These are phyloP conservation scores for Leptopterna dolabrata DNA, from an alignment of 2,888 invertebrate species.

Conservation along the genomic window DNA sequence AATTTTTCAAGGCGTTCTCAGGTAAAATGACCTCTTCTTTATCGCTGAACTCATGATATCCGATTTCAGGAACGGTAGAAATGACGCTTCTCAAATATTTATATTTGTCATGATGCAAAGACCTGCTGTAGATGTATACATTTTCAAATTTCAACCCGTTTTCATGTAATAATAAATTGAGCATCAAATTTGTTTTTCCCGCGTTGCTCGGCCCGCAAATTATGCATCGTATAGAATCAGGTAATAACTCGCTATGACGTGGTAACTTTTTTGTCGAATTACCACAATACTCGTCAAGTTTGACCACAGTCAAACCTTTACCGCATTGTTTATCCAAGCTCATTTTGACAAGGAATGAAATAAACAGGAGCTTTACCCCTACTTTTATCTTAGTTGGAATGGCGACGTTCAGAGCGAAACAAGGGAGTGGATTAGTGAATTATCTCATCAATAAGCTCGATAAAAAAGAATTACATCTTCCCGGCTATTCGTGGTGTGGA, in stretches of 20 bases:
- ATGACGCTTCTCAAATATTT: slow-evolving; percentile 62
- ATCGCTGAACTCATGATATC: too few relatives aligned
- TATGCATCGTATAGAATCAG: slow-evolving; percentile 61
- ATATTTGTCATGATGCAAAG: slow-evolving; percentile 65
- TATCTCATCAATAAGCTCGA: background rate
- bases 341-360: slow-evolving; percentile 58
- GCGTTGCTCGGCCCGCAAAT: too few relatives aligned
- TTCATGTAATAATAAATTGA: slow-evolving; percentile 64
- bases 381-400: too few relatives aligned
- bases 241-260: slow-evolving; percentile 54
- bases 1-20: slow-evolving; percentile 63
- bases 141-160: slow-evolving; percentile 66
- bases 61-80: slow-evolving; percentile 60
- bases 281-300: background rate
- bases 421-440: slow-evolving; percentile 5
- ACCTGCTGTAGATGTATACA: slow-evolving; percentile 66
- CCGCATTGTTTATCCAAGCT: background rate
- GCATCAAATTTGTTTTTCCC: slow-evolving; percentile 66
- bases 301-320: background rate
- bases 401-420: background rate
- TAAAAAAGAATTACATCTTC: slow-evolving; percentile 33
- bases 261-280: background rate
- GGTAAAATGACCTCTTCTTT: slow-evolving; percentile 62
- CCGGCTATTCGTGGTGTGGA: slow-evolving; percentile 46
- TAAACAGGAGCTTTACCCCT: too few relatives aligned